Percentiles rank a stretch among this genome's conserved stretches.
phyloP scores from a whole-genome alignment of 2,113 vertebrate genomes.

The Gymnocephalus cernua region DNA sequence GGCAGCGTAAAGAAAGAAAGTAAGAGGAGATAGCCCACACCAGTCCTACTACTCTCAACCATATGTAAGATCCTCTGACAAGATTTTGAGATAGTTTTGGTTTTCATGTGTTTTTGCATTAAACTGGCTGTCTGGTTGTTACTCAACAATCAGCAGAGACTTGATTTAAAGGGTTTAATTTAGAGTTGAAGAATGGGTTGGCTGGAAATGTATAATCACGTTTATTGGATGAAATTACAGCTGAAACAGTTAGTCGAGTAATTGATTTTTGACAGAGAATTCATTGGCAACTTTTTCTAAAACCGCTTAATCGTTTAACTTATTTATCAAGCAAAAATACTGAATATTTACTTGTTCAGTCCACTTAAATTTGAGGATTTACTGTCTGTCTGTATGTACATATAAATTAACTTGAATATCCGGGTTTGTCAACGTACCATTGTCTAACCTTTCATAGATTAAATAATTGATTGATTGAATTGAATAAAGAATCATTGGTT shows the following conservation, averaged over 20 bases:
- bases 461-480: neutral
- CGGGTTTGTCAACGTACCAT: neutral
- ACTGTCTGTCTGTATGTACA: neutral
- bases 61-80: neutral
- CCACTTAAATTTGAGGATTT: no score
- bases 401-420: neutral
- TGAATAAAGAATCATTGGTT: neutral
- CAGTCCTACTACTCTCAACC: neutral
- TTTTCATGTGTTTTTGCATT: neutral
- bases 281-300: neutral
- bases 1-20: neutral
- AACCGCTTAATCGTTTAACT: neutral
- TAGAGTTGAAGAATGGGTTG: neutral
- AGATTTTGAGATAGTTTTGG: neutral
- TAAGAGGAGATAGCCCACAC: neutral
- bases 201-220: no score
- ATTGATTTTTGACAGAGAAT: neutral
- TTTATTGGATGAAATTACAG: neutral
- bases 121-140: neutral
- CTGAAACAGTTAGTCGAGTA: neutral
- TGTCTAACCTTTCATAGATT: neutral
- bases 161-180: neutral
- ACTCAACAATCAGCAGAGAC: neutral
- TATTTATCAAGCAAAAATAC: neutral
- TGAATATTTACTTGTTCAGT: neutral